Evolutionary conservation across 2,113 vertebrate species (phyloP), one percentile per base, ranked within the genome.

Genomic region (Otolemur garnettii): DNA sequence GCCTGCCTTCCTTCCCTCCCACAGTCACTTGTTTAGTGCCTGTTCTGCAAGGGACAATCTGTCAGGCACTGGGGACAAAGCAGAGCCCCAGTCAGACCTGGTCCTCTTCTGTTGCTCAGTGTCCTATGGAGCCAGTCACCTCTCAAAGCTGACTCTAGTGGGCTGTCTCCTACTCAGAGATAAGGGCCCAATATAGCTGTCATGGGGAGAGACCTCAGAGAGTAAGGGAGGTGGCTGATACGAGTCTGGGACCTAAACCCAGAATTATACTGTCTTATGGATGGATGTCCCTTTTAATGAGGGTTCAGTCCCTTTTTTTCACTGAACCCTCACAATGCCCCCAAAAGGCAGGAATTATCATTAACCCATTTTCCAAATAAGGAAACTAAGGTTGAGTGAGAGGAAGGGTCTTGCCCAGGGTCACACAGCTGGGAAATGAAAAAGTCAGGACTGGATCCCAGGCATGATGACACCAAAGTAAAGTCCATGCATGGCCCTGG

Each of bases 301-400:
- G 33, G 66, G 22, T 12, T 79, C 68, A 35, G 45, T 53, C 57
- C 10, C 62, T 68, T 84, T 77, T 55, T 53, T 59, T 60, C 28
- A 30, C 78, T 38, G 74, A 96, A 38, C 33, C 69, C 19, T 86
- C 35, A 15, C 38, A n/a, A 5, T 45, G 33, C 35, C 42, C 86
- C 45, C 1, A 38, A 35, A 45, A 77, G 30, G 83, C 57, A 93
- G 62, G 50, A 86, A 42, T 80, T 26, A 17, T 90, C 28, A 69
- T 62, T 69, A 71, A 80, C 24, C 87, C 45, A 50, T 55, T 62
- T 91, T 78, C 81, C 19, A 15, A 77, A 72, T 75, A 45, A 96
- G 86, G 55, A 95, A 92, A 82, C 59, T 45, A 75, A 96, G 60
- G 53, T 81, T 38, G 22, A 21, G 57, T 59, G 33, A 83, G 62